Base-by-base conservation (phyloP, 2,113 vertebrate species). In the Pelmatolapia mariae region DNA sequence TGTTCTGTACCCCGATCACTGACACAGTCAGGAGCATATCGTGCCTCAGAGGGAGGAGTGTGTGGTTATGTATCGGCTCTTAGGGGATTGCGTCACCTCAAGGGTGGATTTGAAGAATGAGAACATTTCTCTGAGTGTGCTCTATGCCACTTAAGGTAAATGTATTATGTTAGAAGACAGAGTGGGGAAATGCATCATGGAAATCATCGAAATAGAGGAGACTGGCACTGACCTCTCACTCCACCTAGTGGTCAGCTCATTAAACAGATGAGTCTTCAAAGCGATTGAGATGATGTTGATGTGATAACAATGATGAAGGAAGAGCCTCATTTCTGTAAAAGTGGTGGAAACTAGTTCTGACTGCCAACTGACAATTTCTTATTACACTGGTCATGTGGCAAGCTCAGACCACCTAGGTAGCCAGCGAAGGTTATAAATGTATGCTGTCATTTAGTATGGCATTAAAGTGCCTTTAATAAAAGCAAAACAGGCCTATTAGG, bases 191-290 rank as follows among this genome's bases (percentile, higher is more conserved):
- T 40, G 36, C 24, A 31, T 86, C 54, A 24, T 7, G 52, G 81
- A 83, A 38, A 7, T n/a, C 82, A 61, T 36, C 18, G 43, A 31
- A 84, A 29, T 80, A 54, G 40, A 82, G 61, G 45, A 81, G 16
- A 26, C 82, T 84, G 89, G 40, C 26, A 76, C 85, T 95, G 92
- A 94, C 90, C 91, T 96, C 93, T 95, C 59, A 90, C 95, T 91
- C 96, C 96, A 94, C 88, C 96, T 96, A 95, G 96, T 95, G 96
- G 96, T 71, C 88, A 87, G 38, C 84, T 76, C 71, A 81, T 87
- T 87, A 81, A 86, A 82, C 59, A 86, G 43, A 8, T 24, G 45
- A 81, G 38, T 53, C 1, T 59, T 56, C 11, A 50, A 82, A 52
- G 12, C 13, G 33, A 76, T 7, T 10, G 59, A 86, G 87, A 50